Evolutionary conservation across 53 echinoderm and acorn worm species (phyloP).

Genomic region (Holothuria scabra): DNA sequence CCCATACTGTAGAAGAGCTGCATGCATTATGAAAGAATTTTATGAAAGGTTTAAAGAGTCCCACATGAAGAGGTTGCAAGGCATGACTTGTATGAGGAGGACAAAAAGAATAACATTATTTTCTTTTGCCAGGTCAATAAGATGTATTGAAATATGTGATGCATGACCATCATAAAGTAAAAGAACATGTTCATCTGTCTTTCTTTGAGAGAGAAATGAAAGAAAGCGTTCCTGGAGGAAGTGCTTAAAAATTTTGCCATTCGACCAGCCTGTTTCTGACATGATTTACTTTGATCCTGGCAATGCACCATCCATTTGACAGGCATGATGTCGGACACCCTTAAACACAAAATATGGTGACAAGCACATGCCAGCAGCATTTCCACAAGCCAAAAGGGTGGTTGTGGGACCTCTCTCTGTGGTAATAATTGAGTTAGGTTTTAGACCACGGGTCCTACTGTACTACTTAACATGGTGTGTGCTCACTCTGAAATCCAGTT

Average conservation of each 20-base stretch:
- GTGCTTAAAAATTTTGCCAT: background rate
- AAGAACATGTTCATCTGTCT: background rate
- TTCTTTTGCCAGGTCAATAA: background rate
- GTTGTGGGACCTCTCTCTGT: constrained; percentile 4
- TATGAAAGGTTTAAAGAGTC: background rate
- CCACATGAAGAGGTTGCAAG: background rate
- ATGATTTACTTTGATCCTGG: constrained; percentile 9
- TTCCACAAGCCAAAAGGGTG: constrained; percentile 8
- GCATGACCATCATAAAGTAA: background rate
- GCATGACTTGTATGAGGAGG: constrained; percentile 18
- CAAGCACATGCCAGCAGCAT: background rate
- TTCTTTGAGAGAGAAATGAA: background rate
- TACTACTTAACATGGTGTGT: background rate
- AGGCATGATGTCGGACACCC: background rate
- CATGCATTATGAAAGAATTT: background rate
- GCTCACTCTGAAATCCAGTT: background rate
- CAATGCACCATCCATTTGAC: background rate
- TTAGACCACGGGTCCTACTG: background rate
- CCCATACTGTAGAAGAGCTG: background rate
- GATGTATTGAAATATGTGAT: constrained; percentile 7
- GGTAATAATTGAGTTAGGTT: background rate
- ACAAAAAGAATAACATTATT: background rate
- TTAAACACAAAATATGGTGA: background rate
- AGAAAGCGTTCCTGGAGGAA: constrained; percentile 12
- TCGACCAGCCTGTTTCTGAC: constrained; percentile 22